Base-by-base conservation (phyloP, 1,140 invertebrate species). In the Triops longicaudatus region DNA sequence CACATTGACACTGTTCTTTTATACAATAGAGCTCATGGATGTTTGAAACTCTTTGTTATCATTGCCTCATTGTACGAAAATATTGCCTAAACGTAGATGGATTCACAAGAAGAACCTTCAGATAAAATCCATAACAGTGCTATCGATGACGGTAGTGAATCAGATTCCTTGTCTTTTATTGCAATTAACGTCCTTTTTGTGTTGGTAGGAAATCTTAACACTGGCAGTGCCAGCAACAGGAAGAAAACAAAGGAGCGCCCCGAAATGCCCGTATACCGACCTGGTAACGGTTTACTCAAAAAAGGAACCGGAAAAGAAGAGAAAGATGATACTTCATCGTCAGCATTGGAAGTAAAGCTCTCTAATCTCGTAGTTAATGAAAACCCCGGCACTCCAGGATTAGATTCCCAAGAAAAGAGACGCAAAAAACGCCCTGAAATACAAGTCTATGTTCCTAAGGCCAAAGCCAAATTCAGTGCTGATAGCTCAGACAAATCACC, bases 201-300 rank as follows among this genome's bases (percentile, higher is more conserved):
- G 6, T n/a, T 63, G 14, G 50, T n/a, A 63, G 50, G 50, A 63
- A 63, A 63, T 63, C 14, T 6, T 9, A 63, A 14, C 50, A 63
- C 50, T 63, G n/a, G 50, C 14, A 14, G 14, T 63, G 50, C 50
- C 22, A 17, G 10, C 10, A 63, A 63, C 14, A 63, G 17, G 7
- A 63, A 63, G 50, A 63, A 63, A 63, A 63, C 50, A 63, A 63
- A 63, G 50, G 50, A 63, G 43, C 76, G 80, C 42, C 80, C 82
- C 2, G 82, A 81, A 76, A 74, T 81, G 63, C 83, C 85, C 82
- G 84, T 89, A 42, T 90, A 90, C 78, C 85, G 84, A 78, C 89
- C 89, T 76, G 88, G 89, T 73, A 88, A 88, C 83, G 88, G 89
- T 76, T 87, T 87, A 50, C 82, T 89, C 43, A 84, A 85, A 79